phyloP scores from a whole-genome alignment of 2,113 vertebrate genomes.

The Cryptotis parvus region DNA sequence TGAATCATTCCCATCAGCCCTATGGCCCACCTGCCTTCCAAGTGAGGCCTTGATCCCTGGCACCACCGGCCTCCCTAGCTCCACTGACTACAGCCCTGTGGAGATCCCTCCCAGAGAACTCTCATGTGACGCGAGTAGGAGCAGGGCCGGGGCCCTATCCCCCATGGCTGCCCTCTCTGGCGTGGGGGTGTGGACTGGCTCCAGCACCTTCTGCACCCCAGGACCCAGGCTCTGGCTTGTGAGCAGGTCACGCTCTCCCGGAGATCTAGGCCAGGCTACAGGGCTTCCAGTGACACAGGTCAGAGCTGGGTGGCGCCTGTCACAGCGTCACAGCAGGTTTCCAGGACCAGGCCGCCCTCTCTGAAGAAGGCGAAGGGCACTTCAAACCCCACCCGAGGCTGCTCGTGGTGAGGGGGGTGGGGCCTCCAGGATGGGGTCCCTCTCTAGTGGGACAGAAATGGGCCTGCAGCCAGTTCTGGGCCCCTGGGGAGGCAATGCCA shows the following conservation, averaged over 20 bases:
- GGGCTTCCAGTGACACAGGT: not conserved
- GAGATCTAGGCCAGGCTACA: not conserved
- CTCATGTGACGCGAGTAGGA: not conserved
- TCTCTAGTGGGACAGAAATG: constrained; percentile 64
- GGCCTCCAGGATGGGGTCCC: not conserved
- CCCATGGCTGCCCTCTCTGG: not conserved
- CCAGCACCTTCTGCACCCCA: not conserved
- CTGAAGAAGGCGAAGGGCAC: constrained; percentile 85
- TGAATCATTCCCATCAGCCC: no score
- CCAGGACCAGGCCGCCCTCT: constrained; percentile 81
- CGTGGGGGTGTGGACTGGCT: not conserved
- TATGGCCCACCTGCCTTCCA: not conserved
- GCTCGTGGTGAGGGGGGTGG: constrained; percentile 56
- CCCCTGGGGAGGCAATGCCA: not conserved
- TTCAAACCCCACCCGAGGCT: constrained; percentile 90
- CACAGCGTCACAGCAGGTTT: constrained; percentile 10
- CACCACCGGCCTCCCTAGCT: no score
- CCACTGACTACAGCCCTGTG: not conserved
- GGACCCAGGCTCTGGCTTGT: not conserved
- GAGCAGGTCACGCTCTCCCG: not conserved
- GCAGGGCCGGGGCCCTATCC: not conserved
- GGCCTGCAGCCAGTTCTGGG: constrained; percentile 10
- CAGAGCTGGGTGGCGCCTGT: not conserved
- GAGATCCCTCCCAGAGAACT: not conserved
- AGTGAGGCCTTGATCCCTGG: no score